Evolutionary conservation across 1,140 invertebrate species (phyloP).

Genomic region (Thaumatotibia leucotreta): DNA sequence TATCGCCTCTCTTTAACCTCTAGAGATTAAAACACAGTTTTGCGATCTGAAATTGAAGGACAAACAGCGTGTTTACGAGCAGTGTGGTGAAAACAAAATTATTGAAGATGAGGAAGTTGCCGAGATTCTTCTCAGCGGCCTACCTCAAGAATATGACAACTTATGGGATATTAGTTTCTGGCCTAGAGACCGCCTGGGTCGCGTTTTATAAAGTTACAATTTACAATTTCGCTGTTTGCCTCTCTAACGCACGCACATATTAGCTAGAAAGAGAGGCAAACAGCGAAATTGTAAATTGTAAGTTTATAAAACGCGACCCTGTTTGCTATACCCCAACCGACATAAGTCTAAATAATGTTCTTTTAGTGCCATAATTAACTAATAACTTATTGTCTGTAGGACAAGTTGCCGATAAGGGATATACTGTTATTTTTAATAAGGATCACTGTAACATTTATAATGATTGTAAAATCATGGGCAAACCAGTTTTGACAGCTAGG

Average conservation of each 20-base stretch:
- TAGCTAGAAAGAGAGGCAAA: no score
- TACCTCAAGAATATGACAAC: neutral
- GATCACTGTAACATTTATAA: neutral
- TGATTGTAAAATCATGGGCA: constrained; percentile 1
- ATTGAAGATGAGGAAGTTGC: neutral
- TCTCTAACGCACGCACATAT: no score
- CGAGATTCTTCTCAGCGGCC: neutral
- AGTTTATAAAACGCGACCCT: neutral
- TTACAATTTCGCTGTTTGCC: no score
- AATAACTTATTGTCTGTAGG: constrained; percentile 16
- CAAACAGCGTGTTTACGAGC: no score
- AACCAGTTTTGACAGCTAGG: neutral
- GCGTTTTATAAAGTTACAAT: neutral
- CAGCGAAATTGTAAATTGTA: neutral
- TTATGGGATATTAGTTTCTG: neutral
- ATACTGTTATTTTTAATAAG: constrained; percentile 8
- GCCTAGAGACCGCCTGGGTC: neutral
- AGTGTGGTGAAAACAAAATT: no score
- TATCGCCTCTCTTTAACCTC: no score
- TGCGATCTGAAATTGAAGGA: no score
- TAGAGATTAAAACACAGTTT: no score
- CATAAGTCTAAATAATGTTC: constrained; percentile 5
- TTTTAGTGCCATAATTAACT: constrained; percentile 8
- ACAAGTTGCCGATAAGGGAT: neutral
- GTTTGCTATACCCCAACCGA: neutral